Evolutionary conservation across 2,797 vertebrate species (phyloP).

Genomic region (Chrysolophus pictus): DNA sequence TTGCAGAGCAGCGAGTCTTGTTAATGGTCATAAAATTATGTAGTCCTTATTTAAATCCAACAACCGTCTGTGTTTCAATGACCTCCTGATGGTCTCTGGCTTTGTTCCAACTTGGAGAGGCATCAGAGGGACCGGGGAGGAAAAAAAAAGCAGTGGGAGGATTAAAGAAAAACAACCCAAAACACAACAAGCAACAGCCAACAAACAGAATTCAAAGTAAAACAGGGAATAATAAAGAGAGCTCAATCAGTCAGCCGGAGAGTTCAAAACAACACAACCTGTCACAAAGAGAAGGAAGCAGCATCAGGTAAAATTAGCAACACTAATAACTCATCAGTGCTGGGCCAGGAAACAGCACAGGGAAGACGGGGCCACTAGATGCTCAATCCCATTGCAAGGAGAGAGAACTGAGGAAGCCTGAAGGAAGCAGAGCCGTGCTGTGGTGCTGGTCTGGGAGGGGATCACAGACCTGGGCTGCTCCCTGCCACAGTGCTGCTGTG

Average conservation of each 20-base stretch:
- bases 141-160: neutral
- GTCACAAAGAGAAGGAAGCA: slow-evolving; percentile 37
- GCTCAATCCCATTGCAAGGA: neutral
- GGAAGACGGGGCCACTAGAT: neutral
- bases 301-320: slow-evolving; percentile 66
- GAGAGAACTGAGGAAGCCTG: neutral
- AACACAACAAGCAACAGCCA: slow-evolving; percentile 21
- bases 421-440: neutral
- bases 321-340: slow-evolving; percentile 46
- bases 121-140: slow-evolving; percentile 2
- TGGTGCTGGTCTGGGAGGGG: neutral
- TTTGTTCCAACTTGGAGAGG: slow-evolving; percentile 45
- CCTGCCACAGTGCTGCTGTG: neutral
- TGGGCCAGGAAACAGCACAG: neutral
- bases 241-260: slow-evolving; percentile 50
- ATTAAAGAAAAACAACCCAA: slow-evolving; percentile 11
- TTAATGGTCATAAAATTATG: slow-evolving; percentile 74
- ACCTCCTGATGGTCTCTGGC: slow-evolving; percentile 65
- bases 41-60: slow-evolving; percentile 74
- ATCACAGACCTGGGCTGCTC: neutral
- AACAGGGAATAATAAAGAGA: slow-evolving; percentile 41
- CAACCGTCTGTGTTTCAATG: slow-evolving; percentile 59
- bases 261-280: slow-evolving; percentile 50
- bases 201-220: slow-evolving; percentile 49
- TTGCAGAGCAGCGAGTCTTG: slow-evolving; percentile 43